These are phyloP conservation scores for Drosophila bipectinata DNA, from an alignment of 1,140 invertebrate species.

Conservation along the genomic window DNA sequence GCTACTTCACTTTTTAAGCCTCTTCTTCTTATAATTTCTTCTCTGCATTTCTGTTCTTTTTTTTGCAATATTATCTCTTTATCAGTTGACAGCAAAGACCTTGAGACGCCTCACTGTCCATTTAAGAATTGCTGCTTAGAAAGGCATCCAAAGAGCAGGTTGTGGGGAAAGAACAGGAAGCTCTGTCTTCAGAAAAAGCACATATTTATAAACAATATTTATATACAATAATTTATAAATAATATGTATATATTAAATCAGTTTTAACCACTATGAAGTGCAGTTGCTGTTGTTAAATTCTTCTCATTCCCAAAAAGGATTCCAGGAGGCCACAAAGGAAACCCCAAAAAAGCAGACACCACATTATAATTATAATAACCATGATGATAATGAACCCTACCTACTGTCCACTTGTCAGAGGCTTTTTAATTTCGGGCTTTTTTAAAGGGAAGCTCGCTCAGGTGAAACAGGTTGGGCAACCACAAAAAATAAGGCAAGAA, in stretches of 20 bases:
- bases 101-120: constrained; percentile 55
- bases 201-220: not conserved
- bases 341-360: constrained; percentile 42
- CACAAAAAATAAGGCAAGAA: constrained; percentile 17
- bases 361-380: constrained; percentile 49
- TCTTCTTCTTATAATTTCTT: constrained; percentile 27
- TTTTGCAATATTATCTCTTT: constrained; percentile 67
- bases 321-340: constrained; percentile 13
- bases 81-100: constrained; percentile 75
- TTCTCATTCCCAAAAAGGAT: constrained; percentile 37
- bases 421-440: constrained; percentile 28
- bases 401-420: constrained; percentile 29
- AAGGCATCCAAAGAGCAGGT: constrained; percentile 11
- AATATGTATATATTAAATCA: constrained; percentile 21
- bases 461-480: constrained; percentile 65
- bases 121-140: constrained; percentile 48
- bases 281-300: constrained; percentile 39
- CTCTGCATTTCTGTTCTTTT: constrained; percentile 14
- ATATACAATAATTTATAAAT: no score
- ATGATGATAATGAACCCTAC: constrained; percentile 40
- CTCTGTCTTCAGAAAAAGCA: constrained; percentile 20
- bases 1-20: constrained; percentile 30
- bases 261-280: constrained; percentile 37
- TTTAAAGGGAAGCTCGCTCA: constrained; percentile 33
- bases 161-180: constrained; percentile 25